phyloP scores from a whole-genome alignment of 2,797 vertebrate species.

The Florisuga fusca region DNA sequence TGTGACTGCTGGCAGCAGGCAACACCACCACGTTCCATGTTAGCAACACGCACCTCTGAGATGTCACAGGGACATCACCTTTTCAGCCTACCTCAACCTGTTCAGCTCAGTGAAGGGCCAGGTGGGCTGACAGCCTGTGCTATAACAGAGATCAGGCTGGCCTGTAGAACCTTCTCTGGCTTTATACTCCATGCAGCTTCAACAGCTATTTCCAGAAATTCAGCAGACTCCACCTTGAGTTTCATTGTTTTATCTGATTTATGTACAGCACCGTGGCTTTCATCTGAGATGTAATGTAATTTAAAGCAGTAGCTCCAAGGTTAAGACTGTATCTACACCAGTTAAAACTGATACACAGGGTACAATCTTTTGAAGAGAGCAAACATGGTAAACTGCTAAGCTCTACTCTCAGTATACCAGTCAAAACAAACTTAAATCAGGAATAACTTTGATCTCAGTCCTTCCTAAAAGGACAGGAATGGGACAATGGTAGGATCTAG shows the following conservation, averaged over 20 bases:
- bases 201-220: neutral
- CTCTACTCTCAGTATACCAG: neutral
- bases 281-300: neutral
- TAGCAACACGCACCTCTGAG: rapidly evolving
- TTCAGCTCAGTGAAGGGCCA: neutral
- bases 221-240: neutral
- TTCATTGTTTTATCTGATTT: neutral
- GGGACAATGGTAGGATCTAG: neutral
- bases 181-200: neutral
- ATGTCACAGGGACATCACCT: neutral
- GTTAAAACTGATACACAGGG: neutral
- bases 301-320: neutral
- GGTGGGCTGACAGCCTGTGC: neutral
- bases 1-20: neutral
- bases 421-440: conserved; percentile 8
- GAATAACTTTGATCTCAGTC: neutral
- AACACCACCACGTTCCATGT: neutral
- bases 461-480: neutral
- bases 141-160: neutral
- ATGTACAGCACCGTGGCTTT: neutral
- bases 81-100: neutral
- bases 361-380: neutral
- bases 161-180: neutral
- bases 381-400: neutral
- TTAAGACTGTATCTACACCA: neutral